Conservation (phyloP, 2,888 invertebrate species). For the Odontocolon sp. region DNA sequence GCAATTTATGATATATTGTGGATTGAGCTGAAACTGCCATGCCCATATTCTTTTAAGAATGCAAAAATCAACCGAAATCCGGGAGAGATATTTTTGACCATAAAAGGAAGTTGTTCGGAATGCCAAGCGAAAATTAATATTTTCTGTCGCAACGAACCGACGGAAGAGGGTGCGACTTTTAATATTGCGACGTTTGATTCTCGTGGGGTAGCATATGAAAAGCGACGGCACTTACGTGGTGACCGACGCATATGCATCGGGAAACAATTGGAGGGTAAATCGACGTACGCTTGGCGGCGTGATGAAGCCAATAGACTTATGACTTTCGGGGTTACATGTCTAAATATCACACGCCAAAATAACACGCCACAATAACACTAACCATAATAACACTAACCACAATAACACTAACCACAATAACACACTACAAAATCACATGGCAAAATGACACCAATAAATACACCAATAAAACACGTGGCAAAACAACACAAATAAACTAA, state of each 20-base stretch:
- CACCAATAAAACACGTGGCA: too few relatives aligned
- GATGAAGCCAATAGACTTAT: conserved; percentile 53
- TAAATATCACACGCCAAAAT: too few relatives aligned
- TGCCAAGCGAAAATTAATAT: conserved; percentile 52
- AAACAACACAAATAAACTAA: too few relatives aligned
- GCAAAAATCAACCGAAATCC: conserved; percentile 49
- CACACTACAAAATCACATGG: too few relatives aligned
- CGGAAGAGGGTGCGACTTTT: conserved; percentile 21
- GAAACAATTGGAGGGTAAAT: conserved; percentile 53
- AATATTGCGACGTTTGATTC: conserved; percentile 59
- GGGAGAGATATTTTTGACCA: conserved; percentile 37
- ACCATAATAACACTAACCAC: too few relatives aligned
- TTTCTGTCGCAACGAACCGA: conserved; percentile 42
- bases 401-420: too few relatives aligned
- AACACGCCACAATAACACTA: too few relatives aligned
- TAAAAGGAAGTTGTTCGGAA: conserved; percentile 54
- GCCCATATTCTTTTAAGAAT: conserved; percentile 55
- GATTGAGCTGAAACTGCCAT: conserved; percentile 57
- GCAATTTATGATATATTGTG: conserved; percentile 47
- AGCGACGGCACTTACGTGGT: conserved; percentile 54
- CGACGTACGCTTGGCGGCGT: conserved; percentile 58
- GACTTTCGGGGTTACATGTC: too few relatives aligned
- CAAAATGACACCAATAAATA: too few relatives aligned
- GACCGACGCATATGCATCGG: conserved; percentile 37
- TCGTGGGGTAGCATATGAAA: conserved; percentile 43